These are phyloP conservation scores for Oxystoma pomonae DNA, from an alignment of 2,888 invertebrate species.

Conservation along the genomic window DNA sequence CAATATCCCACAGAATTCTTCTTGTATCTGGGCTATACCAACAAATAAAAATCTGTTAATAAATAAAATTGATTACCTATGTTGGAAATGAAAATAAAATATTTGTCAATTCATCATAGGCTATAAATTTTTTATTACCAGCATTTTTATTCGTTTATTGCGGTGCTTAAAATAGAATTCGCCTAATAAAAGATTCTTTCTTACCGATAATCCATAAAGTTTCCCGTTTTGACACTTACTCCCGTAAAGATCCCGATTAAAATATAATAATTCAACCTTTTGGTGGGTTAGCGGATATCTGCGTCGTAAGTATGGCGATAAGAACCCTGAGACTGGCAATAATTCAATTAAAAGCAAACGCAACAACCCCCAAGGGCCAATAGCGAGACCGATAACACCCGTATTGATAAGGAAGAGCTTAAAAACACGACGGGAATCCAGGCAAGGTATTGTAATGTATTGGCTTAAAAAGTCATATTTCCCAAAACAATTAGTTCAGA, in stretches of 20 bases:
- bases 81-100: too few relatives aligned
- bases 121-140: neutral
- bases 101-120: neutral
- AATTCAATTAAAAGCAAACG: conserved; percentile 15
- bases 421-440: neutral
- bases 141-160: neutral
- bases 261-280: neutral
- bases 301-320: conserved; percentile 9
- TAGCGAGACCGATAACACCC: conserved; percentile 14
- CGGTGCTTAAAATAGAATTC: neutral
- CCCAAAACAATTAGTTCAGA: too few relatives aligned
- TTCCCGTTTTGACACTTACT: neutral
- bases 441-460: neutral
- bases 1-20: too few relatives aligned
- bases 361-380: conserved; percentile 9
- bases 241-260: neutral
- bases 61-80: too few relatives aligned
- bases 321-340: conserved; percentile 10
- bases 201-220: neutral
- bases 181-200: neutral
- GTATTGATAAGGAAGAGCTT: neutral
- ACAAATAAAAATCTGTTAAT: too few relatives aligned
- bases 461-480: too few relatives aligned
- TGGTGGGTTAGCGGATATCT: neutral
- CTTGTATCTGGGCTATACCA: too few relatives aligned